These are phyloP conservation scores for Phyllopteryx taeniolatus DNA, from an alignment of 2,113 vertebrate genomes.

Conservation along the genomic window DNA sequence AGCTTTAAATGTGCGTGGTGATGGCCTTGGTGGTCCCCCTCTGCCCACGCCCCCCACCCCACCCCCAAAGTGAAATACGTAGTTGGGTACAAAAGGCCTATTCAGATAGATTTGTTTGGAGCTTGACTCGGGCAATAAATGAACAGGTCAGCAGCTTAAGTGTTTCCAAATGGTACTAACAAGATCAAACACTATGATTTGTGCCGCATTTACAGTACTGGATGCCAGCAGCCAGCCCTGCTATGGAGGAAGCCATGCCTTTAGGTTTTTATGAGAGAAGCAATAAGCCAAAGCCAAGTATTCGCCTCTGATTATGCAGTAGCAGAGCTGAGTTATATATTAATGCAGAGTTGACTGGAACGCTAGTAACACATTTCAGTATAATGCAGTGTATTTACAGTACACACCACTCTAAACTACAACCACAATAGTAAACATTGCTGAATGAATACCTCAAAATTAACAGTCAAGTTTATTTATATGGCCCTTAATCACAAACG, in stretches of 20 bases:
- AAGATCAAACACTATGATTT: slow-evolving; percentile 13
- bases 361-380: neutral
- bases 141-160: slow-evolving; percentile 32
- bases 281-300: neutral
- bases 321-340: neutral
- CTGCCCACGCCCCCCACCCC: too few species aligned
- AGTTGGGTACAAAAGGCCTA: slow-evolving; percentile 21
- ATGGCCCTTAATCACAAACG: too few species aligned
- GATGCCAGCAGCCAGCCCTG: neutral
- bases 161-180: slow-evolving; percentile 35
- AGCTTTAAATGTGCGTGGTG: slow-evolving; percentile 17
- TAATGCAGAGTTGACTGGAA: neutral
- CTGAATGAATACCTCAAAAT: neutral
- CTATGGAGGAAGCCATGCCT: neutral
- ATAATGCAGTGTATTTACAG: neutral
- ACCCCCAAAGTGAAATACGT: slow-evolving; percentile 18
- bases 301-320: neutral
- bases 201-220: neutral
- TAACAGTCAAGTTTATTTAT: too few species aligned
- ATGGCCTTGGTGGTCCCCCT: neutral
- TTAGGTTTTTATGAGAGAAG: neutral
- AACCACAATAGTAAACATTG: neutral
- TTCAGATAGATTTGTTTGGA: slow-evolving; percentile 32
- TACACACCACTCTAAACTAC: neutral
- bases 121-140: slow-evolving; percentile 10